These are phyloP conservation scores for Eristalis intricaria DNA, from an alignment of 2,888 invertebrate genomes.

Conservation along the genomic window DNA sequence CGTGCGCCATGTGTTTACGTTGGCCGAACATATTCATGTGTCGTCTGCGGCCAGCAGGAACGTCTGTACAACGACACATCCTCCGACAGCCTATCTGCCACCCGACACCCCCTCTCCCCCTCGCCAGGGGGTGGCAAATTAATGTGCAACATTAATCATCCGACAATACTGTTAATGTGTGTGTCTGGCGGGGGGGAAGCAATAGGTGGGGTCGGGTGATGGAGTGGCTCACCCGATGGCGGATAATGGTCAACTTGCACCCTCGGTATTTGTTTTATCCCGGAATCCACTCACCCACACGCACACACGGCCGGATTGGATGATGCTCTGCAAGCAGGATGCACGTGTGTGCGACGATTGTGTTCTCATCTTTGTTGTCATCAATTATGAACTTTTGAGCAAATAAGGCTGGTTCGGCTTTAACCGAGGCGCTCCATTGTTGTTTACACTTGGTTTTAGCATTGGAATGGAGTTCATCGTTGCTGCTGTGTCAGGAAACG, in stretches of 20 bases:
- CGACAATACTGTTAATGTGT: slow-evolving; percentile 69
- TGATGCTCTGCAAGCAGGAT: slow-evolving; percentile 15
- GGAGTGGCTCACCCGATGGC: slow-evolving; percentile 43
- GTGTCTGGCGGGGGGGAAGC: slow-evolving; percentile 29
- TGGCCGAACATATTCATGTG: slow-evolving; percentile 68
- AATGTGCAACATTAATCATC: slow-evolving; percentile 71
- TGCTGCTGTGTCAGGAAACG: slow-evolving; percentile 15
- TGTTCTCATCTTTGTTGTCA: slow-evolving; percentile 60
- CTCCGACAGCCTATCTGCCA: slow-evolving; percentile 6
- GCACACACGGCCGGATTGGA: neutral
- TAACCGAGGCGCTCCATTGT: slow-evolving; percentile 20
- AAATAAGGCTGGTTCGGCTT: slow-evolving; percentile 29
- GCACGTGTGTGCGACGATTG: slow-evolving; percentile 5
- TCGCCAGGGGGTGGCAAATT: slow-evolving; percentile 43
- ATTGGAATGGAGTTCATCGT: slow-evolving; percentile 23
- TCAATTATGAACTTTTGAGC: slow-evolving; percentile 53
- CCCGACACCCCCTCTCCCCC: neutral
- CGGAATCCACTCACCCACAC: slow-evolving; percentile 43
- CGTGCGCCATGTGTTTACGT: slow-evolving; percentile 39
- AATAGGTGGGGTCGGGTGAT: slow-evolving; percentile 8
- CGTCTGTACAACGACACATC: slow-evolving; percentile 50
- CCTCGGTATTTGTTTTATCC: slow-evolving; percentile 56
- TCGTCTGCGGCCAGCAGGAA: slow-evolving; percentile 69
- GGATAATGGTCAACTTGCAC: slow-evolving; percentile 66
- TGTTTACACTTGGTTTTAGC: slow-evolving; percentile 44